Conservation (phyloP, 2,113 vertebrate species). For the Herpailurus yagouaroundi region DNA sequence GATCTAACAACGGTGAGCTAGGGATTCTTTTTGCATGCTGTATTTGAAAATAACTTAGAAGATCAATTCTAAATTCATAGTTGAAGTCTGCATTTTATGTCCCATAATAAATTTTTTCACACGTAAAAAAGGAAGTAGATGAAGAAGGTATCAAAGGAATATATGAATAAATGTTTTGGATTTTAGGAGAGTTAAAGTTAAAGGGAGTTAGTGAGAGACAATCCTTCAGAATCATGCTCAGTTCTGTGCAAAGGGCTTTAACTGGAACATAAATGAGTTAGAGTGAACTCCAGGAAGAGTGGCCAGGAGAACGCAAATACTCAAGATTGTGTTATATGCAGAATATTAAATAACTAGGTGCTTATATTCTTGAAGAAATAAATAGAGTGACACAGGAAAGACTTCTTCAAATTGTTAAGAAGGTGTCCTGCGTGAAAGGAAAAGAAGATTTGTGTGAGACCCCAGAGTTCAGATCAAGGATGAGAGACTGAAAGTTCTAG, state of each 20-base stretch:
- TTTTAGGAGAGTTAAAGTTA: background rate
- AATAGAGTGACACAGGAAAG: background rate
- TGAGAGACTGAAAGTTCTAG: background rate
- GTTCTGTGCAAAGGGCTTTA: background rate
- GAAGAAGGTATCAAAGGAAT: background rate
- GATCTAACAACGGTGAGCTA: background rate
- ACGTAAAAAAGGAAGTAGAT: background rate
- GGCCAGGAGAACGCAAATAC: background rate
- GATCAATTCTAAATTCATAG: constrained; percentile 39
- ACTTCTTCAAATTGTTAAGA: background rate
- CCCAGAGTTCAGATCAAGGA: background rate
- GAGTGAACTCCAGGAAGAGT: background rate
- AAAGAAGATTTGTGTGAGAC: background rate
- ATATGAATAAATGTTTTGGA: background rate
- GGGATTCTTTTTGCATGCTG: background rate
- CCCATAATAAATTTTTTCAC: constrained; percentile 46
- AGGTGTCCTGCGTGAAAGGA: background rate
- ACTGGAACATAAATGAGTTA: background rate
- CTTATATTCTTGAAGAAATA: background rate
- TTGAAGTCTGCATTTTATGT: constrained; percentile 46
- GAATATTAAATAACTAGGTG: background rate
- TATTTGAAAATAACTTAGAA: background rate
- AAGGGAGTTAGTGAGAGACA: background rate
- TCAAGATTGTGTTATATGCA: background rate
- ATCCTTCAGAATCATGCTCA: background rate